Percentiles rank a stretch among this genome's conserved stretches.
Evolutionary conservation across 2,888 invertebrate species (phyloP).

Genomic region (Tethea ocularis): DNA sequence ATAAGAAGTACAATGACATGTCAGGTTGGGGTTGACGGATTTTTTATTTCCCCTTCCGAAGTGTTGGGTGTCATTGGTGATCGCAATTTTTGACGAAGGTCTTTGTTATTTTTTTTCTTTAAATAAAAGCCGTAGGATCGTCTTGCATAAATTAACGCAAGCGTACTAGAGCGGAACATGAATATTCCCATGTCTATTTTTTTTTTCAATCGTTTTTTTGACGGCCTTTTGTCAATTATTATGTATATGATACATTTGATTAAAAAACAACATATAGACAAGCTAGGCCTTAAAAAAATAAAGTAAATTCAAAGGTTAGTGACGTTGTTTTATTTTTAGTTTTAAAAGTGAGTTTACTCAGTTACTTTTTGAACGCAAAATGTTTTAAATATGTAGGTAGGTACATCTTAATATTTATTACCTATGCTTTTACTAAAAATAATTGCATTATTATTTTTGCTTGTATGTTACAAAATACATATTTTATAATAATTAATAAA

Average conservation of each 20-base stretch:
- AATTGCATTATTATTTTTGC: no score
- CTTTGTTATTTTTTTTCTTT: constrained; percentile 63
- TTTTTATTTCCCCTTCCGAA: constrained; percentile 60
- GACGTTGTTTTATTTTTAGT: not conserved
- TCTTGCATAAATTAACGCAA: constrained; percentile 81
- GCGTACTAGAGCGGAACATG: constrained; percentile 63
- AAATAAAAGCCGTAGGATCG: constrained; percentile 59
- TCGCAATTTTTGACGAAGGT: constrained; percentile 77
- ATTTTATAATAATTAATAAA: no score
- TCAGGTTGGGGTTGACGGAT: constrained; percentile 75
- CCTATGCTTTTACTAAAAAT: no score
- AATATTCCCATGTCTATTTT: constrained; percentile 79
- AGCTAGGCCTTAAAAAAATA: not conserved
- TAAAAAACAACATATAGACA: constrained; percentile 39
- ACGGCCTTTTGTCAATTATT: constrained; percentile 31
- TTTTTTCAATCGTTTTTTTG: constrained; percentile 27
- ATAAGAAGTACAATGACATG: constrained; percentile 77
- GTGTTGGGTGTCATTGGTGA: constrained; percentile 76
- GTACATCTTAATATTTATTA: no score
- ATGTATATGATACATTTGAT: constrained; percentile 42
- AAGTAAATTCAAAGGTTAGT: not conserved
- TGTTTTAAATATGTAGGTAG: no score
- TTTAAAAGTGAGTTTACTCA: no score
- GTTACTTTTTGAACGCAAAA: no score
- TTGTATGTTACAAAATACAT: no score